Conservation (phyloP, 2,888 invertebrate genomes). For the Drosophila villosipedis region DNA sequence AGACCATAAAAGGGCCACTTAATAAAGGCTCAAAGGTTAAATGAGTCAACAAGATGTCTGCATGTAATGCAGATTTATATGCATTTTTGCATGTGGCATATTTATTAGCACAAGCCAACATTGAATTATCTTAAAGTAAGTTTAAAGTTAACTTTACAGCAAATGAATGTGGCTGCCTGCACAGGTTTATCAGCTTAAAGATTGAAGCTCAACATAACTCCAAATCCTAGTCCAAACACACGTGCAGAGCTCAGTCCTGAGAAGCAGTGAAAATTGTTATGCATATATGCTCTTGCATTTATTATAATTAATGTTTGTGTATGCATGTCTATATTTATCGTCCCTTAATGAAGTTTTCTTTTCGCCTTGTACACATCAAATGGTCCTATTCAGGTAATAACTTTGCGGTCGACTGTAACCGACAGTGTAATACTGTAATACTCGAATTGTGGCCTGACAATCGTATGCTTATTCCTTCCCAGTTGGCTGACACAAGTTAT, state of each 20-base stretch:
- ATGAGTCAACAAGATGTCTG: slow-evolving; percentile 18
- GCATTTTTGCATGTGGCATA: background rate
- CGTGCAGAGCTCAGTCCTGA: slow-evolving; percentile 4
- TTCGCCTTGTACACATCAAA: background rate
- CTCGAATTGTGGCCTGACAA: background rate
- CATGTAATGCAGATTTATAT: background rate
- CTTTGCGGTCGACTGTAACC: background rate
- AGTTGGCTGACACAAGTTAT: background rate
- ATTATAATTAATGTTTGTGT: background rate
- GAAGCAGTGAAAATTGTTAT: slow-evolving; percentile 6
- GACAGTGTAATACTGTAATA: background rate
- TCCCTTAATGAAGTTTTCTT: slow-evolving; percentile 3
- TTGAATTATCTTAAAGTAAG: background rate
- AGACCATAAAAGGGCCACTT: slow-evolving; percentile 14
- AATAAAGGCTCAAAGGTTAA: slow-evolving; percentile 27
- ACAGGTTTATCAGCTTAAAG: background rate
- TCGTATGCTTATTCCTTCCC: background rate
- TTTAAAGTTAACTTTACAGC: background rate
- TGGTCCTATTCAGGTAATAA: background rate
- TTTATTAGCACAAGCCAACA: background rate
- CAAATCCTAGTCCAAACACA: slow-evolving; percentile 3
- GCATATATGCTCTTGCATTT: slow-evolving; percentile 5
- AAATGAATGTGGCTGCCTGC: background rate
- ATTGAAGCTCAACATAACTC: background rate
- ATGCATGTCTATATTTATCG: background rate